Conservation (phyloP, 2,113 vertebrate species). For the Carassius gibelio region DNA sequence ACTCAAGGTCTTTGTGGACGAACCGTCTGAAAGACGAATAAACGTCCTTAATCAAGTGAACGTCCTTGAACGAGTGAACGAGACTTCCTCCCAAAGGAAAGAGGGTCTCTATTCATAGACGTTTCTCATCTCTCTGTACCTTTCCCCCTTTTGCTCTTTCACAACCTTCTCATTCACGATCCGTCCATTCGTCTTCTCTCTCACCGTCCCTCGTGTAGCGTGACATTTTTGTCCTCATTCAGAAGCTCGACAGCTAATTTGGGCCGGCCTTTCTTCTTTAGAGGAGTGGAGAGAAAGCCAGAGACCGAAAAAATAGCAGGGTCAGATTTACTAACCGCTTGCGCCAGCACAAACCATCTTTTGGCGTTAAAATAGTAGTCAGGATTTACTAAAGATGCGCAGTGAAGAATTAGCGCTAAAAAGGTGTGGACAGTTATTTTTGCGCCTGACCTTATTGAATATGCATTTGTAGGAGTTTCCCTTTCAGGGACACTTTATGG, state of each 20-base stretch:
- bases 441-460: no score
- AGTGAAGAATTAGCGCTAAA: no score
- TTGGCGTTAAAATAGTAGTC: no score
- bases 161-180: neutral
- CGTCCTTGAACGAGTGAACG: slow-evolving; percentile 54
- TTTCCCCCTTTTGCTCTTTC: neutral
- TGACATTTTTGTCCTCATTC: slow-evolving; percentile 25
- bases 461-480: no score
- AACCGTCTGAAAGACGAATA: slow-evolving; percentile 28
- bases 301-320: neutral
- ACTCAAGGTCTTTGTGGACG: slow-evolving; percentile 31
- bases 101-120: slow-evolving; percentile 51
- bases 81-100: slow-evolving; percentile 36
- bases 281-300: neutral
- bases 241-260: neutral
- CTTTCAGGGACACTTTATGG: no score
- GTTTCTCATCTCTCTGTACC: slow-evolving; percentile 17
- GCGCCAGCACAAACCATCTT: no score
- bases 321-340: no score
- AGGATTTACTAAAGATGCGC: no score
- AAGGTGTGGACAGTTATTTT: no score
- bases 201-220: neutral
- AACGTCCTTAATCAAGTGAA: slow-evolving; percentile 48
- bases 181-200: neutral
- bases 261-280: neutral